phyloP scores from a whole-genome alignment of 2,888 invertebrate genomes.

The Cheilosia vulpina region DNA sequence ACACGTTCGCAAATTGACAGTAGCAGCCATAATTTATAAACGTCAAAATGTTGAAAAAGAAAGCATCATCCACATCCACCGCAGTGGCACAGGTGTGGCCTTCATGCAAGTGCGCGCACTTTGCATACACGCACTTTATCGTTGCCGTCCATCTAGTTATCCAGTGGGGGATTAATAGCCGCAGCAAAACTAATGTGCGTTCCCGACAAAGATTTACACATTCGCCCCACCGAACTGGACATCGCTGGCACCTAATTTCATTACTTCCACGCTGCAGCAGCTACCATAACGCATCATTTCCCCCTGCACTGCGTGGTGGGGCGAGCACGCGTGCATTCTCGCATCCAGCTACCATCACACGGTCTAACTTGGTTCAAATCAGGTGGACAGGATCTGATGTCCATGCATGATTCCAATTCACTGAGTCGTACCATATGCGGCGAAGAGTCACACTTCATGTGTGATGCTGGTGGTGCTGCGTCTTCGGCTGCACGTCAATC shows the following conservation, averaged over 20 bases:
- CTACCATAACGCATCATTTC: constrained; percentile 47
- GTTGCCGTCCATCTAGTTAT: constrained; percentile 60
- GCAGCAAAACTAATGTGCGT: constrained; percentile 62
- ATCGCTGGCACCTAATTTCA: constrained; percentile 66
- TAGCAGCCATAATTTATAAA: constrained; percentile 73
- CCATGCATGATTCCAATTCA: constrained; percentile 73
- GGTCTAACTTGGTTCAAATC: constrained; percentile 66
- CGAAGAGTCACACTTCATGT: constrained; percentile 59
- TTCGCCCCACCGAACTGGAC: constrained; percentile 21
- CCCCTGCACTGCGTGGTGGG: constrained; percentile 25
- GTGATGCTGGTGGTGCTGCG: constrained; percentile 26
- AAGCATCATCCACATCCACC: constrained; percentile 33
- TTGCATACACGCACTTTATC: constrained; percentile 69
- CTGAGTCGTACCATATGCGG: constrained; percentile 67
- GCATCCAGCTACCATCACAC: background rate
- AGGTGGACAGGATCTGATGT: constrained; percentile 70
- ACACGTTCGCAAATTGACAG: constrained; percentile 65
- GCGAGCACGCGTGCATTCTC: constrained; percentile 45
- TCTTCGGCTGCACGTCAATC: constrained; percentile 65
- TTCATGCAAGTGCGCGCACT: constrained; percentile 46
- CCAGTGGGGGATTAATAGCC: constrained; percentile 63
- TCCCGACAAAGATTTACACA: constrained; percentile 59
- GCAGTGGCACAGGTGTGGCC: constrained; percentile 61
- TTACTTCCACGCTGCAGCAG: constrained; percentile 65
- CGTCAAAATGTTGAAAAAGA: constrained; percentile 56